phyloP scores from a whole-genome alignment of 64 coral and sea anemone genomes.

The Porites australiensis region DNA sequence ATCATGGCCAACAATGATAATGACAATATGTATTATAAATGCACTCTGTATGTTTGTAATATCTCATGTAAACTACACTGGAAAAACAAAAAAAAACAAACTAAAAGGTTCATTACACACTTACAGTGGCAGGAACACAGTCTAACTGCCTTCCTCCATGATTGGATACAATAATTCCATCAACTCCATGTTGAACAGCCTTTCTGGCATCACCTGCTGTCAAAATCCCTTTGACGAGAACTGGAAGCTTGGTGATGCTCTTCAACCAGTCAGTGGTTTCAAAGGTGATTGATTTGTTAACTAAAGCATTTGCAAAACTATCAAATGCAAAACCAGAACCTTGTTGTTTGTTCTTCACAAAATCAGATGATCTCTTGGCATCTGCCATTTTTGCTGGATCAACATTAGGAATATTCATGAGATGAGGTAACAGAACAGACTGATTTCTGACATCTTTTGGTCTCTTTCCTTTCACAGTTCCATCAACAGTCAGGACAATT shows the following conservation, averaged over 20 bases:
- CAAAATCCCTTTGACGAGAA: constrained; percentile 74
- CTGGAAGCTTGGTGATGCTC: constrained; percentile 63
- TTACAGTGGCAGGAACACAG: constrained; percentile 61
- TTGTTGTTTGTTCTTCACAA: neutral
- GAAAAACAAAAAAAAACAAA: neutral
- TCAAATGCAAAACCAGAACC: neutral
- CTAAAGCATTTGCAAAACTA: neutral
- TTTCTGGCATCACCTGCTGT: constrained; percentile 80
- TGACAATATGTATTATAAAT: no score
- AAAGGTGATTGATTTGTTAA: constrained; percentile 17
- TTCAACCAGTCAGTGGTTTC: constrained; percentile 59
- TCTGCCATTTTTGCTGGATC: neutral
- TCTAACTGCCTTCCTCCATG: constrained; percentile 74
- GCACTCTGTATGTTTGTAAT: no score
- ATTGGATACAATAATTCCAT: constrained; percentile 76
- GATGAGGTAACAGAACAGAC: neutral
- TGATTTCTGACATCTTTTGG: constrained; percentile 14
- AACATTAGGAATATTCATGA: neutral
- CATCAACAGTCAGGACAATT: constrained; percentile 77
- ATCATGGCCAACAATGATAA: no score
- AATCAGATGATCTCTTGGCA: neutral
- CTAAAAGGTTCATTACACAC: neutral
- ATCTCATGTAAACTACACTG: no score
- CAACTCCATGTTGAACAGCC: constrained; percentile 71
- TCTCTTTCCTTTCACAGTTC: constrained; percentile 19